These are phyloP conservation scores for Plecotus auritus DNA, from an alignment of 2,113 vertebrate species.

Conservation along the genomic window DNA sequence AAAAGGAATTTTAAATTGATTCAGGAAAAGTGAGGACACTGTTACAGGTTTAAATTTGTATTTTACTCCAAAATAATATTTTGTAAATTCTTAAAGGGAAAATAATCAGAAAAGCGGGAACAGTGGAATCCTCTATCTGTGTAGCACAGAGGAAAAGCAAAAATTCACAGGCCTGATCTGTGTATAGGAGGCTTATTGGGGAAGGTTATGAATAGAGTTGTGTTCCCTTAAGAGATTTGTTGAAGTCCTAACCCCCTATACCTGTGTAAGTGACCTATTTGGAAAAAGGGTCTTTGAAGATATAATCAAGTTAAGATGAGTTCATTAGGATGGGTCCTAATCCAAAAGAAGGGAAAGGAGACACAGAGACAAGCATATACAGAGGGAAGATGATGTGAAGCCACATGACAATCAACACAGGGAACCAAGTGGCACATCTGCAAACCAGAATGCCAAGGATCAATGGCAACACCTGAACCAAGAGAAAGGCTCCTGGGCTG, in stretches of 20 bases:
- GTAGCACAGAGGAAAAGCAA: not conserved
- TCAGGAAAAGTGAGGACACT: not conserved
- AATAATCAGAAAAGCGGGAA: not conserved
- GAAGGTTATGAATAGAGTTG: not conserved
- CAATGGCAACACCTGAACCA: not conserved
- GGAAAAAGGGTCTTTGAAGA: not conserved
- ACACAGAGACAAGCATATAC: not conserved
- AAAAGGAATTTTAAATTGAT: not conserved
- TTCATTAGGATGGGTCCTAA: not conserved
- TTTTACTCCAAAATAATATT: not conserved
- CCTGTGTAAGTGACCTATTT: not conserved
- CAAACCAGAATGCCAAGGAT: not conserved
- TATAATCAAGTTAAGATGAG: not conserved
- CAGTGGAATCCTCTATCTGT: not conserved
- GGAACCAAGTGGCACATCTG: not conserved
- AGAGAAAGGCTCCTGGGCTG: not conserved
- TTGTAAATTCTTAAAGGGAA: not conserved
- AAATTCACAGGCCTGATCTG: not conserved
- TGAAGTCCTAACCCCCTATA: not conserved
- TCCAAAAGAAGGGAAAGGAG: not conserved
- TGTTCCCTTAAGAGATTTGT: too few relatives aligned
- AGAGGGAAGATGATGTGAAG: not conserved
- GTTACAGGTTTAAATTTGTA: not conserved
- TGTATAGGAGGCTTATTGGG: accelerated
- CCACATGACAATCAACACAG: accelerated